Evolutionary conservation across 2,113 vertebrate species (phyloP).

Genomic region (Azemiops feae): DNA sequence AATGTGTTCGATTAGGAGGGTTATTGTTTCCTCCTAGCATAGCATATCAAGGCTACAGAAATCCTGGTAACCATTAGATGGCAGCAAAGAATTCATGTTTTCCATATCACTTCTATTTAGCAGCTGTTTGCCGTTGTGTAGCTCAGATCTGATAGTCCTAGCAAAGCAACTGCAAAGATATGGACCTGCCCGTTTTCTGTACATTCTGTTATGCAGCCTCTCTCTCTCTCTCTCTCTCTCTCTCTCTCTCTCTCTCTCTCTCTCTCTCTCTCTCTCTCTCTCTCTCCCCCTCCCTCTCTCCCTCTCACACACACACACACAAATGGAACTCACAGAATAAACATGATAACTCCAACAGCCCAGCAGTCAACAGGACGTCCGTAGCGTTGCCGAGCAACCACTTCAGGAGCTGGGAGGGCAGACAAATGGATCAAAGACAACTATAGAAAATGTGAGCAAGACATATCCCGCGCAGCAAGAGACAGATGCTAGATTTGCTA

Average conservation of each 20-base stretch:
- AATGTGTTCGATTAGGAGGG: not conserved
- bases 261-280: accelerated
- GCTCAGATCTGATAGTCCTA: not conserved
- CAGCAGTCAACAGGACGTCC: slow-evolving; percentile 85
- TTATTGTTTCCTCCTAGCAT: not conserved
- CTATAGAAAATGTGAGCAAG: not conserved
- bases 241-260: accelerated
- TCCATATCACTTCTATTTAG: not conserved
- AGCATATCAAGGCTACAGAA: not conserved
- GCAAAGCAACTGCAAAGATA: not conserved
- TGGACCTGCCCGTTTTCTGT: not conserved
- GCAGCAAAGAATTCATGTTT: not conserved
- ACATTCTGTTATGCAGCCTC: not conserved
- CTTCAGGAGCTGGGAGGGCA: slow-evolving; percentile 75
- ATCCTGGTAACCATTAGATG: not conserved
- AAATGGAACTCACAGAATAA: slow-evolving; percentile 76
- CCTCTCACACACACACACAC: not conserved
- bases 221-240: accelerated
- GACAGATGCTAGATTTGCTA: not conserved
- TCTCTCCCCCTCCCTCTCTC: accelerated
- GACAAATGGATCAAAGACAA: not conserved
- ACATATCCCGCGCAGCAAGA: not conserved
- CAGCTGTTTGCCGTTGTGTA: not conserved
- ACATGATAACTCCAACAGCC: slow-evolving; percentile 85
- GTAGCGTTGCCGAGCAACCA: slow-evolving; percentile 81